A percentile compares a stretch with the other conserved stretches of the same genome.
Evolutionary conservation across 2,888 invertebrate genomes (phyloP).

Genomic region (Cryptus viduatorius): DNA sequence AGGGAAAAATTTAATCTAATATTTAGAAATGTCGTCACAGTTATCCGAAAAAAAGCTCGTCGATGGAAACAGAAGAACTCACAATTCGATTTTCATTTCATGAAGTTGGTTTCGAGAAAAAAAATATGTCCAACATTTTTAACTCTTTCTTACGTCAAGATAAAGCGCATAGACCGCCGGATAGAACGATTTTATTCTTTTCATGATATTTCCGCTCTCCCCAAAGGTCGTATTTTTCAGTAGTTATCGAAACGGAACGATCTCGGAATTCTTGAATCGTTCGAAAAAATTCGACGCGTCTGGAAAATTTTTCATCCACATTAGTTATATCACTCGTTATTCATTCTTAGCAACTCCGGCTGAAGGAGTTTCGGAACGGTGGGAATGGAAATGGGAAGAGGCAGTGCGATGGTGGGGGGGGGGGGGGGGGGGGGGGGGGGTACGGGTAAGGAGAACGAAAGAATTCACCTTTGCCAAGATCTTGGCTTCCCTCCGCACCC

Average conservation of each 20-base stretch:
- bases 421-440: background rate
- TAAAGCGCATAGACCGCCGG: background rate
- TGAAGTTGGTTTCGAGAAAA: background rate
- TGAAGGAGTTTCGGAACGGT: slow-evolving; percentile 41
- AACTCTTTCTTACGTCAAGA: background rate
- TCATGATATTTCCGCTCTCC: background rate
- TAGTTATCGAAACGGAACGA: slow-evolving; percentile 24
- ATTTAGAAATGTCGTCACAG: background rate
- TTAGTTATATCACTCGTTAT: slow-evolving; percentile 55
- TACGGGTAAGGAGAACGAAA: slow-evolving; percentile 7
- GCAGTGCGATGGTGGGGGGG: background rate
- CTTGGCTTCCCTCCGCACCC: slow-evolving; percentile 28
- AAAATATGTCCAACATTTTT: background rate
- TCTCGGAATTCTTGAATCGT: slow-evolving; percentile 16
- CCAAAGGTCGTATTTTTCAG: background rate
- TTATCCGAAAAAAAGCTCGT: background rate
- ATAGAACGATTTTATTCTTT: background rate
- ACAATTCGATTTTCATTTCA: background rate
- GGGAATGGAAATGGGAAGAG: background rate
- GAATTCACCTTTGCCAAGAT: slow-evolving; percentile 64
- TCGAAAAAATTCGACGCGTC: slow-evolving; percentile 5
- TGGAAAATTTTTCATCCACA: slow-evolving; percentile 44
- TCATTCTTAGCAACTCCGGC: slow-evolving; percentile 52
- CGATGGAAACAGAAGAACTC: background rate
- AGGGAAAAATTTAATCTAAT: background rate